Conservation (phyloP, 2,888 invertebrate genomes). For the Junonia oenone region DNA sequence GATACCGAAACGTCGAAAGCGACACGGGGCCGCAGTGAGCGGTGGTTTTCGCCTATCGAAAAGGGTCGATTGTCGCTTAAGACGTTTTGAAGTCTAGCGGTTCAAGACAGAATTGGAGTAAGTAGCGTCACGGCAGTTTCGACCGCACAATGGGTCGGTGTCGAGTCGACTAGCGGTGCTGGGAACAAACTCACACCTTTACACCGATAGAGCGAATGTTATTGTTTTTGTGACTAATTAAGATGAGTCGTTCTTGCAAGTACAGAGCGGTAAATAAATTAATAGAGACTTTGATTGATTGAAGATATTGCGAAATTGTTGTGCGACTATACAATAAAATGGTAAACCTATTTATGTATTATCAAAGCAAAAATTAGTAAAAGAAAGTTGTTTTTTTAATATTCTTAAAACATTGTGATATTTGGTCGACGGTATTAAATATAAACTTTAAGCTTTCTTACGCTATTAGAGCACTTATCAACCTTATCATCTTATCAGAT, state of each 20-base stretch:
- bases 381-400: too few relatives aligned
- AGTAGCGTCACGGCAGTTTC: constrained; percentile 77
- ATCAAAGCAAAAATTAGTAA: too few relatives aligned
- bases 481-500: neutral
- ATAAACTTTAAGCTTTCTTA: too few relatives aligned
- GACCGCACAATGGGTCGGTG: constrained; percentile 75
- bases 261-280: neutral
- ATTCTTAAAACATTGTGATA: too few relatives aligned
- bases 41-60: constrained; percentile 39
- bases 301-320: neutral
- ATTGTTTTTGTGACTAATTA: constrained; percentile 73
- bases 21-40: constrained; percentile 35
- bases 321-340: too few relatives aligned
- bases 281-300: neutral
- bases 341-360: too few relatives aligned
- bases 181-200: constrained; percentile 69
- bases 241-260: constrained; percentile 44
- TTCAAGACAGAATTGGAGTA: constrained; percentile 75
- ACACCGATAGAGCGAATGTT: constrained; percentile 66
- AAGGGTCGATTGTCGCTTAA: constrained; percentile 48
- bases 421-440: neutral
- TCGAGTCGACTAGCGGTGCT: constrained; percentile 72
- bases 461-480: neutral
- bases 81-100: constrained; percentile 51
- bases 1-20: constrained; percentile 48